Conservation (phyloP, 2,797 vertebrate genomes). For the Liparis tanakae region DNA sequence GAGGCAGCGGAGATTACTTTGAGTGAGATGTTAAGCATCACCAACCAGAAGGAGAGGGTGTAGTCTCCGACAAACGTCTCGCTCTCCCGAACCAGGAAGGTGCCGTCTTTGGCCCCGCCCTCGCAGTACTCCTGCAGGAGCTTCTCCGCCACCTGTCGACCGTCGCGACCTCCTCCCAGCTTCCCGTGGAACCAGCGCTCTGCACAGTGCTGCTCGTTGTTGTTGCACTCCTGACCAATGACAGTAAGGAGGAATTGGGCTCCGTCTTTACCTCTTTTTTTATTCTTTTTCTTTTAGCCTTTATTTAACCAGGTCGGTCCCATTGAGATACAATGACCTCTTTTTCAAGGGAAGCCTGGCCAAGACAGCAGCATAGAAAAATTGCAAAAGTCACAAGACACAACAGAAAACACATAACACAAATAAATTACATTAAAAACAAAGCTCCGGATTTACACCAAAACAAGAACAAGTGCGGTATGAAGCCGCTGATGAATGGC, state of each 20-base stretch:
- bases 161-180: slow-evolving; percentile 91
- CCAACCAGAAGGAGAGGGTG: slow-evolving; percentile 96
- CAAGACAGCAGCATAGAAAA: too few relatives aligned
- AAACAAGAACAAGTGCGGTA: too few relatives aligned
- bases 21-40: background rate
- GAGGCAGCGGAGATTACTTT: background rate
- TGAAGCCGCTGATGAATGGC: background rate
- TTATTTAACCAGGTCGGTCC: too few relatives aligned
- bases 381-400: too few relatives aligned
- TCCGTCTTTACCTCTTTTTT: background rate
- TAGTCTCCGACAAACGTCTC: slow-evolving; percentile 98
- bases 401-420: too few relatives aligned
- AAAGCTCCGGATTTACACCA: too few relatives aligned
- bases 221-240: slow-evolving; percentile 86
- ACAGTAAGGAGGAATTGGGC: background rate
- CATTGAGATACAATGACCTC: too few relatives aligned
- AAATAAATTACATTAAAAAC: too few relatives aligned
- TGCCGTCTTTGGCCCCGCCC: slow-evolving; percentile 92
- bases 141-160: slow-evolving; percentile 93
- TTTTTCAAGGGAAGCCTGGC: too few relatives aligned
- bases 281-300: too few relatives aligned
- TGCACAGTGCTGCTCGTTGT: slow-evolving; percentile 92
- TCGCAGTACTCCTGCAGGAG: slow-evolving; percentile 95
- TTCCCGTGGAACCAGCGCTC: slow-evolving; percentile 99
- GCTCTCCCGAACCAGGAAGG: slow-evolving; percentile 95